Conservation (phyloP, 1,140 invertebrate genomes). For the Chironomus striatipennis region DNA sequence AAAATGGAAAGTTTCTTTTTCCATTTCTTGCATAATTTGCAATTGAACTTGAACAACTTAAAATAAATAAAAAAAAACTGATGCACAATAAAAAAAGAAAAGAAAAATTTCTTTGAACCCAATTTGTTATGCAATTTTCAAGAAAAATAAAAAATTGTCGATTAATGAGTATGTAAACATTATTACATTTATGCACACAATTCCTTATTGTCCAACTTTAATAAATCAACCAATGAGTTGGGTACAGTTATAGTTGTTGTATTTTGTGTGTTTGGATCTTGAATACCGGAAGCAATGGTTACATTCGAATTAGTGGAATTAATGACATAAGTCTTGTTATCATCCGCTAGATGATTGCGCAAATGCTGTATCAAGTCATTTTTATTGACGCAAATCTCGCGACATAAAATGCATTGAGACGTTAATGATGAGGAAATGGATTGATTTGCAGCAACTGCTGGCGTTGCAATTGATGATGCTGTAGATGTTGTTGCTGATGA, state of each 20-base stretch:
- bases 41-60: background rate
- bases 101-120: constrained; percentile 3
- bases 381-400: constrained; percentile 15
- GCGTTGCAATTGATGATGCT: background rate
- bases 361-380: constrained; percentile 22
- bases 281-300: constrained; percentile 5
- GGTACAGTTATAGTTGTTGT: constrained; percentile 8
- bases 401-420: constrained; percentile 18
- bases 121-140: background rate
- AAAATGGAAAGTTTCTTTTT: background rate
- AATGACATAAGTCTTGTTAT: constrained; percentile 21
- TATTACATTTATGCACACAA: background rate
- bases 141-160: background rate
- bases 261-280: background rate
- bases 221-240: constrained; percentile 8
- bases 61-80: no score
- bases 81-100: background rate
- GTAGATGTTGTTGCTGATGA: background rate
- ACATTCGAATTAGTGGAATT: constrained; percentile 1
- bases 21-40: background rate
- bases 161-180: background rate
- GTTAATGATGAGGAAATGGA: constrained; percentile 5
- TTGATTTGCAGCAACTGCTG: background rate
- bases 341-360: constrained; percentile 18
- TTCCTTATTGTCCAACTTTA: constrained; percentile 18